Evolutionary conservation across 2,888 invertebrate genomes (phyloP).

Genomic region (Gandaritis pyraliata): DNA sequence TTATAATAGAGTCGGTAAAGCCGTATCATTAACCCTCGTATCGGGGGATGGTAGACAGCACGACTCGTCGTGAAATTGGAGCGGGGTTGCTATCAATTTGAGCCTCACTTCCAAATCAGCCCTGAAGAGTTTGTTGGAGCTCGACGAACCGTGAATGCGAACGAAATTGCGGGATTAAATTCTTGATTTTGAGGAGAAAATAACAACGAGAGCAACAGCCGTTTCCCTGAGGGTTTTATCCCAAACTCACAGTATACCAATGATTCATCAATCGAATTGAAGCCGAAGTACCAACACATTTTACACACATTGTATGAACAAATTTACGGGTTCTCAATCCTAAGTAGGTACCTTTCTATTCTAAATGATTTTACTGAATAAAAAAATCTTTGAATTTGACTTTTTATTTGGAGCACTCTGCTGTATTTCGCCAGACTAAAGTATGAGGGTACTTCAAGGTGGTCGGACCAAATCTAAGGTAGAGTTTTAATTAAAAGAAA

Average conservation of each 20-base stretch:
- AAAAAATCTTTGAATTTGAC: too few species aligned
- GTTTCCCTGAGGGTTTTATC: constrained; percentile 3
- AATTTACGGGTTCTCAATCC: neutral
- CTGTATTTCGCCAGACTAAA: neutral
- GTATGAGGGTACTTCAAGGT: neutral
- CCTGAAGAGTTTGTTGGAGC: constrained; percentile 45
- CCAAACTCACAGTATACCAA: neutral
- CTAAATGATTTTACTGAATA: too few species aligned
- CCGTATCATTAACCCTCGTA: neutral
- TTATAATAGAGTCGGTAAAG: too few species aligned
- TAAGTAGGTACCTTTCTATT: too few species aligned
- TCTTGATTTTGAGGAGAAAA: constrained; percentile 40
- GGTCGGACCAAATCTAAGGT: constrained; percentile 7
- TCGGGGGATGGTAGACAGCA: constrained; percentile 45
- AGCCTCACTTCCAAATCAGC: constrained; percentile 34
- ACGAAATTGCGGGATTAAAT: constrained; percentile 43
- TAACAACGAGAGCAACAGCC: constrained; percentile 11
- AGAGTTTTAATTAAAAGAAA: constrained; percentile 42
- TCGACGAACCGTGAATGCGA: constrained; percentile 47
- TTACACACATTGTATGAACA: neutral
- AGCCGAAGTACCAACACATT: neutral
- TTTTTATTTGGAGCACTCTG: neutral
- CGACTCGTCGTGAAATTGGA: constrained; percentile 47
- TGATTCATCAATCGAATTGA: neutral
- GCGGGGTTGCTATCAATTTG: constrained; percentile 51